Conservation (phyloP, 1,140 invertebrate genomes). For the Papilio helenus region DNA sequence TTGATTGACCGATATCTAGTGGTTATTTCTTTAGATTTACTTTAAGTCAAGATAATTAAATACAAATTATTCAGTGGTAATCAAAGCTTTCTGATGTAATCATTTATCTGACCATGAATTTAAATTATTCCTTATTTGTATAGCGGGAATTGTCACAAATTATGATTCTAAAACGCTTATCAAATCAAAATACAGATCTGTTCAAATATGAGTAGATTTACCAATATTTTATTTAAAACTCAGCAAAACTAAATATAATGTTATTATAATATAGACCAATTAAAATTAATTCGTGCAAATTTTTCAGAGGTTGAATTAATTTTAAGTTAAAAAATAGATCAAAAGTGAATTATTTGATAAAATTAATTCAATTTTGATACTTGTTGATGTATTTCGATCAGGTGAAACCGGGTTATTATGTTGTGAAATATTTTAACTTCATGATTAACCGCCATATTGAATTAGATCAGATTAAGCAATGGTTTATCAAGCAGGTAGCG, state of each 20-base stretch:
- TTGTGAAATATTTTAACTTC: conserved; percentile 38
- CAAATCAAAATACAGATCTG: neutral
- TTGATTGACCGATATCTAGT: neutral
- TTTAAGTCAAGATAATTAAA: neutral
- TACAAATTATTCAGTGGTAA: neutral
- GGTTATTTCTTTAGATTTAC: neutral
- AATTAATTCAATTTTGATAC: conserved; percentile 38
- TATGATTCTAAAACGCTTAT: neutral
- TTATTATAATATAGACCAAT: conserved; percentile 3
- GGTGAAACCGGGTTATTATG: conserved; percentile 35
- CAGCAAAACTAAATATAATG: neutral
- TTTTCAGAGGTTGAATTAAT: conserved; percentile 28
- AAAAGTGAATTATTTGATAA: neutral
- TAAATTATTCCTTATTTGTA: neutral
- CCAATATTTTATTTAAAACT: neutral
- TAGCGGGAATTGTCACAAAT: neutral
- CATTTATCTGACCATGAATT: neutral
- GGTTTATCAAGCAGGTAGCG: conserved; percentile 25
- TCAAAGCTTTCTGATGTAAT: neutral
- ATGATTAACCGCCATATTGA: conserved; percentile 40
- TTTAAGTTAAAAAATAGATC: conserved; percentile 18
- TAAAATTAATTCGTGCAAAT: conserved; percentile 20
- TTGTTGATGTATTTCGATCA: conserved; percentile 37
- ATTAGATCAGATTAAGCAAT: conserved; percentile 36
- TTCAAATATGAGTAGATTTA: no score